Conservation (phyloP, 1,140 invertebrate genomes). For the Coelopa frigida region DNA sequence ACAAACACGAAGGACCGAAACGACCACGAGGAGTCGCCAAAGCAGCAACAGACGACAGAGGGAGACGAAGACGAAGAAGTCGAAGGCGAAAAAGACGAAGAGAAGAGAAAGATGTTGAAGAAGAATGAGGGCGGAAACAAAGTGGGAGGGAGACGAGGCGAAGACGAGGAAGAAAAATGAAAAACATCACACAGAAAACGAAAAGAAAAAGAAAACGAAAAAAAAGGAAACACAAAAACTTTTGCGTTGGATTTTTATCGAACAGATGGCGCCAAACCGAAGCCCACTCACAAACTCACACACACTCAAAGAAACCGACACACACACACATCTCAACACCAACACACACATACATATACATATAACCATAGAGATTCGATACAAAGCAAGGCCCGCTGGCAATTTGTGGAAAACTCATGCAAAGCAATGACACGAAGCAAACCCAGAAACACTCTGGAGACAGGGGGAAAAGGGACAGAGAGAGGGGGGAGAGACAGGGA, state of each 20-base stretch:
- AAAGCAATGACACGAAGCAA: neutral
- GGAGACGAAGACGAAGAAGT: no score
- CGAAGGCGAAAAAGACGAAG: no score
- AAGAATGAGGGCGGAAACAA: no score
- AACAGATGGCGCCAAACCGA: slow-evolving; percentile 12
- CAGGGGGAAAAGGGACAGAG: no score
- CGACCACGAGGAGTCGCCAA: neutral
- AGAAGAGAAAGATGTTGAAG: no score
- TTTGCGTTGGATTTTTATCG: neutral
- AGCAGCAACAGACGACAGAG: neutral
- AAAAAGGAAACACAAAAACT: neutral
- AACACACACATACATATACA: no score
- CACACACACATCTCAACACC: no score
- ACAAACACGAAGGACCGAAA: neutral
- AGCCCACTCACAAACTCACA: neutral
- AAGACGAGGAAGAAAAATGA: no score
- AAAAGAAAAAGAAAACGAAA: no score
- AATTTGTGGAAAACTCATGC: neutral
- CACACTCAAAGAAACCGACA: neutral
- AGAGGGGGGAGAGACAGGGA: no score
- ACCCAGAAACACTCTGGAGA: neutral
- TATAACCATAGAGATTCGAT: neutral
- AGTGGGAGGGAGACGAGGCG: no score
- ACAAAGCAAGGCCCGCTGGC: neutral
- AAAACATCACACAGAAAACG: no score